phyloP scores from a whole-genome alignment of 1,140 invertebrate species.

The Hestina assimilis region DNA sequence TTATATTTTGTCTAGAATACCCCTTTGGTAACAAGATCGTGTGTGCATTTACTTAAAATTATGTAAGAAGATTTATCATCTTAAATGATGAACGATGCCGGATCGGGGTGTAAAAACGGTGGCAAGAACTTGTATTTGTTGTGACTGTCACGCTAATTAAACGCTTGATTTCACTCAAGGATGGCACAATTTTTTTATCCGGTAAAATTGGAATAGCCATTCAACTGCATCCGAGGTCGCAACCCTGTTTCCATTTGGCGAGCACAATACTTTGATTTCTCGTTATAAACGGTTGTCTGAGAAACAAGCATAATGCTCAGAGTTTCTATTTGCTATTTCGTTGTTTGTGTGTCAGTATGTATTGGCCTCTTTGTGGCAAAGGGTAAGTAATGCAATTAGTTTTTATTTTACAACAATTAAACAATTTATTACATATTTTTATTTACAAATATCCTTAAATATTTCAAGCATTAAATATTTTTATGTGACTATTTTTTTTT shows the following conservation, averaged over 20 bases:
- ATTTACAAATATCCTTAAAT: not conserved
- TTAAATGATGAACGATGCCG: no score
- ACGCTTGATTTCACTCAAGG: conserved; percentile 42
- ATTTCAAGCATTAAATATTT: not conserved
- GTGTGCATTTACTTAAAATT: no score
- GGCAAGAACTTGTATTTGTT: not conserved
- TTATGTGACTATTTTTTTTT: not conserved
- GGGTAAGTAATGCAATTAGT: conserved; percentile 38
- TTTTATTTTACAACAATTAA: not conserved
- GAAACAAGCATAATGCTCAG: conserved; percentile 16
- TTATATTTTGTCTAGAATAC: no score
- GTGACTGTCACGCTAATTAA: conserved; percentile 1
- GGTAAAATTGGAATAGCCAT: conserved; percentile 30
- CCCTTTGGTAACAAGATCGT: no score
- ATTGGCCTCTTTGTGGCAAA: conserved; percentile 41
- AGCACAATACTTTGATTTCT: conserved; percentile 25
- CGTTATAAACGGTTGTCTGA: conserved; percentile 14
- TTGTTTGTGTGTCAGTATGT: conserved; percentile 21
- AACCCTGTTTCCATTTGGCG: conserved; percentile 23
- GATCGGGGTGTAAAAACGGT: no score
- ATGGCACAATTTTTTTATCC: conserved; percentile 47
- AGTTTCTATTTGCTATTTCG: conserved; percentile 22
- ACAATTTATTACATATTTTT: not conserved
- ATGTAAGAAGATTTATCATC: no score
- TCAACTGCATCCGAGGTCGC: conserved; percentile 40